These are phyloP conservation scores for Tichodroma muraria DNA, from an alignment of 2,113 vertebrate genomes.

Conservation along the genomic window DNA sequence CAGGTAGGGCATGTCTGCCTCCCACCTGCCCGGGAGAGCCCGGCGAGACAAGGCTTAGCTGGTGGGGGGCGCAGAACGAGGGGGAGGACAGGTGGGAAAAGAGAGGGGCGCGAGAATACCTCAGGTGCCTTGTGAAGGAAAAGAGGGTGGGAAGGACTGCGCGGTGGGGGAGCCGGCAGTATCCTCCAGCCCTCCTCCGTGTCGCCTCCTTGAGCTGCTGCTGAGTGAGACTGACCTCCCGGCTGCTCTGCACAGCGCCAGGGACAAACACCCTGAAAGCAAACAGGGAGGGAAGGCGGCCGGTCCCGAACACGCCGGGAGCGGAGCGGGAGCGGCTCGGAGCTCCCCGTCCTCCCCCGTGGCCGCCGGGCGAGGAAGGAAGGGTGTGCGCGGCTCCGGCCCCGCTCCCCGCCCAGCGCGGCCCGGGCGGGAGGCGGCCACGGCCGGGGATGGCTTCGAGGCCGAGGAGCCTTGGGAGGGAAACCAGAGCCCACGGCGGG, in stretches of 20 bases:
- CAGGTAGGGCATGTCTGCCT: slow-evolving; percentile 73
- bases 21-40: neutral
- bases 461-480: neutral
- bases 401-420: neutral
- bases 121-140: neutral
- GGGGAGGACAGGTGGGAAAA: neutral
- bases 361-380: neutral
- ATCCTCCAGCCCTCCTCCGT: neutral
- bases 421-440: too few species aligned
- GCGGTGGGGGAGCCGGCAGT: neutral
- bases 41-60: neutral
- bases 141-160: neutral
- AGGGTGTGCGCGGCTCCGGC: neutral
- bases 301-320: neutral
- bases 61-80: neutral
- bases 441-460: too few species aligned
- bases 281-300: slow-evolving; percentile 34
- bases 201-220: neutral
- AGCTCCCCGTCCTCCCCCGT: neutral
- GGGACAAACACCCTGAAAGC: slow-evolving; percentile 50
- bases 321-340: neutral
- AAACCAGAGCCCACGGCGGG: fast-evolving
- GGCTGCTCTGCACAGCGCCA: neutral
- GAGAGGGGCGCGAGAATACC: neutral
- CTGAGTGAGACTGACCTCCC: neutral